Evolutionary conservation across 2,888 invertebrate species (phyloP).

Genomic region (Parnassius orleans): DNA sequence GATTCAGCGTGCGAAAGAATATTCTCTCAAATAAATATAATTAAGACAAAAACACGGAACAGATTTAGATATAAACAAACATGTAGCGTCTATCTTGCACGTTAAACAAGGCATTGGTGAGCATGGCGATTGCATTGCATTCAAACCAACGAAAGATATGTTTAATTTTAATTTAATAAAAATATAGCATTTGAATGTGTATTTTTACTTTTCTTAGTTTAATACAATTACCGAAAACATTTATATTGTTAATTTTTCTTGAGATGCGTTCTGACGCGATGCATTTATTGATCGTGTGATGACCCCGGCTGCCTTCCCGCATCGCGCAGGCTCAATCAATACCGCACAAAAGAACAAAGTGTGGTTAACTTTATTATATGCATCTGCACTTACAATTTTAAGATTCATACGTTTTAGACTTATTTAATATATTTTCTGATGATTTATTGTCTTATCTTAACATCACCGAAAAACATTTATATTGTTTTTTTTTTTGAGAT

Average conservation of each 20-base stretch:
- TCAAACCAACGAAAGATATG: too few relatives aligned
- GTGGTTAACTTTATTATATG: neutral
- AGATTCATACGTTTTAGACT: slow-evolving; percentile 20
- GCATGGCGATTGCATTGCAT: too few relatives aligned
- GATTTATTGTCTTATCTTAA: neutral
- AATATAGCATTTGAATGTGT: too few relatives aligned
- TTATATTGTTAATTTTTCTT: neutral
- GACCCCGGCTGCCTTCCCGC: slow-evolving; percentile 45
- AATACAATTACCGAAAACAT: neutral
- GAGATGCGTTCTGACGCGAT: slow-evolving; percentile 26
- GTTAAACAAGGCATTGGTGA: too few relatives aligned
- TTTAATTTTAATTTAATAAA: too few relatives aligned
- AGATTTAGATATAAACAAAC: too few relatives aligned
- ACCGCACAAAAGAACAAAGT: slow-evolving; percentile 1
- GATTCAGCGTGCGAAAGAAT: too few relatives aligned
- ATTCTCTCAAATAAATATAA: too few relatives aligned
- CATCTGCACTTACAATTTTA: neutral
- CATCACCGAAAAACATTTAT: neutral
- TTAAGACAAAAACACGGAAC: too few relatives aligned
- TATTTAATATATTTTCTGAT: neutral
- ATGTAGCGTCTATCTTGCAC: too few relatives aligned
- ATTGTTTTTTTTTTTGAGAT: slow-evolving; percentile 1
- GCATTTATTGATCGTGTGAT: slow-evolving; percentile 60
- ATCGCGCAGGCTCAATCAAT: slow-evolving; percentile 25
- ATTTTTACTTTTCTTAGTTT: too few relatives aligned